Conservation (phyloP, 1,140 invertebrate species). For the Brachionus angularis region DNA sequence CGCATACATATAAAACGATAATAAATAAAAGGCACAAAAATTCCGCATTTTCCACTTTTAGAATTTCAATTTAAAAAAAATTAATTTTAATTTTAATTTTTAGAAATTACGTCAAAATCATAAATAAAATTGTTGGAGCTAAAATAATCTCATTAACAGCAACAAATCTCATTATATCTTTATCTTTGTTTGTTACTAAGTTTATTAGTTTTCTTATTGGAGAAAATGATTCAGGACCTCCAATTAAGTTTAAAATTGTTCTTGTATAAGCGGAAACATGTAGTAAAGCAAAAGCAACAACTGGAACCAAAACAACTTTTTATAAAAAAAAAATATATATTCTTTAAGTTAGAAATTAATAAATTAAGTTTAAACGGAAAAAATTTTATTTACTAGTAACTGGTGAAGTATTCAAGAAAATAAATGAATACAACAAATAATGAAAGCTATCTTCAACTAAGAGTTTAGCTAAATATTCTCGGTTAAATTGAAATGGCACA, state of each 20-base stretch:
- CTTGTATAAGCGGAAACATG: conserved; percentile 85
- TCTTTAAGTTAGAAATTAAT: conserved; percentile 54
- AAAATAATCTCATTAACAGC: conserved; percentile 84
- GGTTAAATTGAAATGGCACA: conserved; percentile 67
- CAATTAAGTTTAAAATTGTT: conserved; percentile 80
- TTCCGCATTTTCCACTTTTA: conserved; percentile 62
- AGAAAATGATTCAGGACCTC: conserved; percentile 3
- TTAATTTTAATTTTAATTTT: conserved; percentile 10
- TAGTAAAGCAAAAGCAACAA: conserved; percentile 80
- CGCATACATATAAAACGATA: conserved; percentile 85
- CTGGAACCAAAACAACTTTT: conserved; percentile 78
- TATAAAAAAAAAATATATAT: conserved; percentile 47
- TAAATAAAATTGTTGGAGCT: conserved; percentile 76
- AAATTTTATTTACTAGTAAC: conserved; percentile 83
- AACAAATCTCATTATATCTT: conserved; percentile 77
- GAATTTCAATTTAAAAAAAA: conserved; percentile 67
- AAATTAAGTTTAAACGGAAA: too few species aligned
- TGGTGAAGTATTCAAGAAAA: conserved; percentile 82
- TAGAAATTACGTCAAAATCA: conserved; percentile 76
- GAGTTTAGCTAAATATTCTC: conserved; percentile 73
- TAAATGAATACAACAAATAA: conserved; percentile 86
- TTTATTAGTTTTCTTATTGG: neutral
- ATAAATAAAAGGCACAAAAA: conserved; percentile 85
- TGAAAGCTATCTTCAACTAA: conserved; percentile 89
- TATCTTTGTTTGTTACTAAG: conserved; percentile 65